Percentiles rank a stretch among this genome's conserved stretches.
Conservation (phyloP, 2,888 invertebrate genomes). For the Germaria angustata region DNA sequence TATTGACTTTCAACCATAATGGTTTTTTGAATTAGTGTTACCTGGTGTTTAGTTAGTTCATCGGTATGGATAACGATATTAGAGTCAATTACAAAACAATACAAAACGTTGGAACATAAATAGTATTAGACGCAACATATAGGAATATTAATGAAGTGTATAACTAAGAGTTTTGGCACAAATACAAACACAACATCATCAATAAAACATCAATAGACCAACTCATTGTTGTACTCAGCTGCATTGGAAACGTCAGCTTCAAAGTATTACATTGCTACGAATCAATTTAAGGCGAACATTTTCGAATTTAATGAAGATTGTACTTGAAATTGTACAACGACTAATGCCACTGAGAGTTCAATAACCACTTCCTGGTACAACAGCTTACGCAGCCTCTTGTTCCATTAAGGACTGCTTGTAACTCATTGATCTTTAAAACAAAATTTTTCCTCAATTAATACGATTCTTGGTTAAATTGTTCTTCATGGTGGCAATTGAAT, state of each 20-base stretch:
- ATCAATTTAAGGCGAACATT: neutral
- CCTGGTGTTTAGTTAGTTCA: neutral
- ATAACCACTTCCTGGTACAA: neutral
- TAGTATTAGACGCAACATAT: neutral
- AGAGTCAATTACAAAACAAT: conserved; percentile 23
- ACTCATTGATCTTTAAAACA: neutral
- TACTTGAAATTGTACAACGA: neutral
- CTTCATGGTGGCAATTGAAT: conserved; percentile 52
- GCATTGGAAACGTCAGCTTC: neutral
- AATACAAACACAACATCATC: neutral
- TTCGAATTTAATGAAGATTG: conserved; percentile 1
- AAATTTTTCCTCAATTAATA: neutral
- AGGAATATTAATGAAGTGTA: conserved; percentile 19
- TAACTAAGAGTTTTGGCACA: neutral
- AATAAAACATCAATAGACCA: too few species aligned
- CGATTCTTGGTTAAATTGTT: neutral
- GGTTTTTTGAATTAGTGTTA: conserved; percentile 14
- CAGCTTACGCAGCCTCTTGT: neutral
- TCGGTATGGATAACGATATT: neutral
- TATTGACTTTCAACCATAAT: neutral
- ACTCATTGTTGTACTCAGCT: neutral
- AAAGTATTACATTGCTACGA: neutral
- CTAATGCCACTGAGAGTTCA: neutral
- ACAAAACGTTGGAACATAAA: neutral
- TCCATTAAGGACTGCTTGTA: conserved; percentile 4